Base-by-base conservation (phyloP, 2,888 invertebrate species). In the Cerceris rybyensis region DNA sequence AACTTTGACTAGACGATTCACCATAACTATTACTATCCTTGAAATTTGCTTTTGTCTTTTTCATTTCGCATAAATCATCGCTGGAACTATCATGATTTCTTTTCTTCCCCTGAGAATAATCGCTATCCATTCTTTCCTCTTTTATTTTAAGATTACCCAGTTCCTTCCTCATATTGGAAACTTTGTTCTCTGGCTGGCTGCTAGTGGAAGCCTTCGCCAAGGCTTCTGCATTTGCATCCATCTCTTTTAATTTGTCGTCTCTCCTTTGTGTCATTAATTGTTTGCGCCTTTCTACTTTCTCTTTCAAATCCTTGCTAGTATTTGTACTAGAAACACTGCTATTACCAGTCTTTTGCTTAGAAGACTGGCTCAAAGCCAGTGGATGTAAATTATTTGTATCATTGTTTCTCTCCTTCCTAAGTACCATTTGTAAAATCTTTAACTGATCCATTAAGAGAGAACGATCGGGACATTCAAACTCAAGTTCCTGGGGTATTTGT, bases 361-460 rank as follows among this genome's bases (percentile, higher is more conserved):
- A 75, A 5, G 52, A 42, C 7, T 16, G n/a, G 6, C 28, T 65
- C 8, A 39, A 68, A 43, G 70, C 43, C 5, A 71, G 39, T 11
- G 55, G 7, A 7, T 52, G 41, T 0, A 65, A 60, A 54, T 41
- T 73, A 7, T 28, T 70, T 17, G n/a, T 66, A 42, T 72, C 78
- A 28, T 58, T 84, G 5, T 84, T 78, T 41, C 78, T 84, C 9
- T 88, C 93, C 92, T 70, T 94, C 66, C 63, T 93, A 84, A 88
- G 92, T 90, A 83, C 93, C 92, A 54, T 93, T 83, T 63, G 94
- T 89, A 86, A 93, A 82, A 87, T 80, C 82, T 87, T 90, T 9
- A 91, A 71, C 70, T 92, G 92, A 42, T 90, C 88, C 57, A 86
- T 46, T n/a, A 92, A 77, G 43, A 87, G 84, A n/a, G 84, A 82